Percentiles rank a stretch among this genome's conserved stretches.
Evolutionary conservation across 2,797 vertebrate genomes (phyloP).

Genomic region (Clamator glandarius): DNA sequence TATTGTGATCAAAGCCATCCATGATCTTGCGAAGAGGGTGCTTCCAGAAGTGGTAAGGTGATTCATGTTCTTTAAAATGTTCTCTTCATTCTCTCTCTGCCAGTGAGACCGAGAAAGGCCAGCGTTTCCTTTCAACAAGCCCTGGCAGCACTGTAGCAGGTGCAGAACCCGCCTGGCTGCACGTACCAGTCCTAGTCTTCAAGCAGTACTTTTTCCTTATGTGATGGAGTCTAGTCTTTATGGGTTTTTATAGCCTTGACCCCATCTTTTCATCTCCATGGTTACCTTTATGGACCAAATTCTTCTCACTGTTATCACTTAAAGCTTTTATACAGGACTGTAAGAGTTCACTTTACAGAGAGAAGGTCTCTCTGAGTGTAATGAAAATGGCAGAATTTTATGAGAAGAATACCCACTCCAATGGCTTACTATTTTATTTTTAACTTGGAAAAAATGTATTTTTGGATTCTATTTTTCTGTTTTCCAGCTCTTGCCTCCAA

Average conservation of each 20-base stretch:
- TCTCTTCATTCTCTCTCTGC: not conserved
- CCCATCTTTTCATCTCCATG: not conserved
- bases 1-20: slow-evolving; percentile 96
- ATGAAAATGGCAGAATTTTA: not conserved
- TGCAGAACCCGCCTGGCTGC: not conserved
- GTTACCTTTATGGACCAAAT: not conserved
- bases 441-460: not conserved
- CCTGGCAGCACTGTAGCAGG: not conserved
- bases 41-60: slow-evolving; percentile 95
- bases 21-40: slow-evolving; percentile 89
- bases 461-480: slow-evolving; percentile 23
- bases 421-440: not conserved
- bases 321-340: not conserved
- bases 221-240: not conserved
- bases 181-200: not conserved
- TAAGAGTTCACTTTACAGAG: not conserved
- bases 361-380: not conserved
- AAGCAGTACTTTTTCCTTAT: not conserved
- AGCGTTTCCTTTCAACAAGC: not conserved
- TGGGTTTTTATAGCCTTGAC: not conserved
- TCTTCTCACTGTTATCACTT: not conserved
- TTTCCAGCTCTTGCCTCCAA: slow-evolving; percentile 46
- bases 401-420: not conserved
- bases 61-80: not conserved
- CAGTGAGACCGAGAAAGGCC: not conserved